Evolutionary conservation across 2,113 vertebrate species (phyloP), one percentile per base, ranked within the genome.

Genomic region (Neopipo cinnamomea): DNA sequence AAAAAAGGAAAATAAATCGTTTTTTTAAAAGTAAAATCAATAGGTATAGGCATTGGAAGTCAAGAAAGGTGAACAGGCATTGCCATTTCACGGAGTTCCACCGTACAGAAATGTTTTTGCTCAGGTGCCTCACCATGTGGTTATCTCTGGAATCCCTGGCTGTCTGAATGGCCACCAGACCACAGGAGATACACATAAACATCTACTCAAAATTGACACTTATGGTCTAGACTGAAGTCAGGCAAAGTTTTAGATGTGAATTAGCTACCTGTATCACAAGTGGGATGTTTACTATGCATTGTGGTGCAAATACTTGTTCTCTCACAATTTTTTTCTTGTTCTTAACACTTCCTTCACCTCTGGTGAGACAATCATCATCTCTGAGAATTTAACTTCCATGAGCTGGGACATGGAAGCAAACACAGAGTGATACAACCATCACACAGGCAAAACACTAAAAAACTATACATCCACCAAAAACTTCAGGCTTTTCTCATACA

Each of bases 251-350:
- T 33, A 59, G 50, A 90, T 1, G 9, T 6, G 13, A 50, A 56
- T 78, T 77, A 96, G 47, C 82, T 95, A 96, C 90, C 92, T 92
- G 92, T 71, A 71, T 90, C 42, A n/a, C 42, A 83, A 71, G 59
- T 12, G 7, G 28, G 52, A 95, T 75, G 52, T 84, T 94, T 86
- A 90, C 56, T 30, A n/a, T 7, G 21, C 44, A 63, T 12, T 86
- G 68, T n/a, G 39, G 67, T 59, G 71, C 35, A 91, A 90, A 93
- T 58, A 95, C 27, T 96, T 7, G 16, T 49, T 25, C n/a, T 91
- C 30, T 71, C 28, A 9, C 2, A 1, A 31, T 61, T 88, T 84
- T 81, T 58, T 66, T 31, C 41, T 56, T 75, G 27, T 68, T 81
- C 49, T 46, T 70, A 85, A 93, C 41, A 52, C 56, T 72, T 91